Evolutionary conservation across 2,797 vertebrate species (phyloP).

Genomic region (Nannoperca australis): DNA sequence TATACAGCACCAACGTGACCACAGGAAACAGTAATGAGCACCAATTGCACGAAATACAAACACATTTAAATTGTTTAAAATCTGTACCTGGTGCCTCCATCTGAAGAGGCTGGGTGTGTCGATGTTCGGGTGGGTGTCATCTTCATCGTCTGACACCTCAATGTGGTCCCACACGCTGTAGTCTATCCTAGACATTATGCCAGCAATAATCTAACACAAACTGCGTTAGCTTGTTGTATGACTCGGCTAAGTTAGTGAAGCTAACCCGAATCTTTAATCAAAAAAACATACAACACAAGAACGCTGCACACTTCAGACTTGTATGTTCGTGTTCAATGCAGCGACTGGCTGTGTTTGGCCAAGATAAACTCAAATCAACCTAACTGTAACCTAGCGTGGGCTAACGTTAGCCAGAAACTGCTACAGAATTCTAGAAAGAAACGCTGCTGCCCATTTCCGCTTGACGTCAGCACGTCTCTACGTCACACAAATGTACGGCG

Average conservation of each 20-base stretch:
- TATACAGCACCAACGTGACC: background rate
- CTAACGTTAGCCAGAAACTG: constrained; percentile 30
- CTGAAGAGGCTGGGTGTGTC: constrained; percentile 96
- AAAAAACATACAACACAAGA: background rate
- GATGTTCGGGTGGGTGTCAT: constrained; percentile 96
- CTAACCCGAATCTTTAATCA: background rate
- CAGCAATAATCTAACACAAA: constrained; percentile 46
- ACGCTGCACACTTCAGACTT: background rate
- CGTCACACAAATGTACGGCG: constrained; percentile 1
- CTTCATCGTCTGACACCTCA: constrained; percentile 97
- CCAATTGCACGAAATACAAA: background rate
- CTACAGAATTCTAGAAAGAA: constrained; percentile 81
- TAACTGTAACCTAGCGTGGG: background rate
- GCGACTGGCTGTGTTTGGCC: background rate
- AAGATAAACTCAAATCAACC: background rate
- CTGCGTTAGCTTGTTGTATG: constrained; percentile 57
- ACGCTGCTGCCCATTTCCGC: constrained; percentile 65
- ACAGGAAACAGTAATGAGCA: background rate
- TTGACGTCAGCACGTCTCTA: constrained; percentile 46
- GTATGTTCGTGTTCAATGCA: background rate
- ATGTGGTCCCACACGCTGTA: constrained; percentile 99
- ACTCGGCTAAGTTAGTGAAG: constrained; percentile 44
- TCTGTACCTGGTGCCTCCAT: constrained; percentile 94
- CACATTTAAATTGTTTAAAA: background rate
- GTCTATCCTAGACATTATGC: constrained; percentile 90